phyloP scores from a whole-genome alignment of 2,113 vertebrate genomes.

The Leucopsar rothschildi region DNA sequence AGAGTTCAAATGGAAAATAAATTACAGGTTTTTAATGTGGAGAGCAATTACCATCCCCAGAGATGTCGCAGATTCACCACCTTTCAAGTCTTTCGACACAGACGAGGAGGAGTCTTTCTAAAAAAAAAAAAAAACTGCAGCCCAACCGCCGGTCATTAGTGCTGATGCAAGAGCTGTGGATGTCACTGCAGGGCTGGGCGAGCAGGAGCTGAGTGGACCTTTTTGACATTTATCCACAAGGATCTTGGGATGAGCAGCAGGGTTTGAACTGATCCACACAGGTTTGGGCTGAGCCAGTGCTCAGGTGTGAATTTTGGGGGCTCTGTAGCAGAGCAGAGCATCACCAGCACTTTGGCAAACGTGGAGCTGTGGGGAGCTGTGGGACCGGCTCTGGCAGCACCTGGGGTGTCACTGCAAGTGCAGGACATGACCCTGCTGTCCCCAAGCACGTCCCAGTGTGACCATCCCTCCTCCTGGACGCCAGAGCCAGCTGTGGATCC shows the following conservation, averaged over 20 bases:
- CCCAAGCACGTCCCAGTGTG: fast-evolving
- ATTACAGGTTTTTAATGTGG: not conserved
- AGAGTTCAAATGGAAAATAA: constrained; percentile 2
- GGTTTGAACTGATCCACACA: fast-evolving
- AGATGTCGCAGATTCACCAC: not conserved
- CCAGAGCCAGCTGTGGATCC: fast-evolving
- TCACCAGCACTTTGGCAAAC: fast-evolving
- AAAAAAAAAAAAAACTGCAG: not conserved
- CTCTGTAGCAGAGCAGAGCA: not conserved
- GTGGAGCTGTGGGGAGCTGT: not conserved
- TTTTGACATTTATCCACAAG: fast-evolving
- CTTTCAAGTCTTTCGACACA: constrained; percentile 34
- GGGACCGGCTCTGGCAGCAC: not conserved
- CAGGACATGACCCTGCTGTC: not conserved
- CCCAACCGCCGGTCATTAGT: not conserved
- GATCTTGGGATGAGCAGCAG: fast-evolving
- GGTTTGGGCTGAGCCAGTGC: not conserved
- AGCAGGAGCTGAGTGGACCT: not conserved
- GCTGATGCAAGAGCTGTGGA: not conserved
- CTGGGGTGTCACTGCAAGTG: not conserved
- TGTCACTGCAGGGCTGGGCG: not conserved
- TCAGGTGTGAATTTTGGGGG: fast-evolving
- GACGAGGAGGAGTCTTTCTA: not conserved
- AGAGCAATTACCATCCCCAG: constrained; percentile 1
- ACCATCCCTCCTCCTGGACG: not conserved